Evolutionary conservation across 2,888 invertebrate species (phyloP).

Genomic region (Lepidochitona cinerea): DNA sequence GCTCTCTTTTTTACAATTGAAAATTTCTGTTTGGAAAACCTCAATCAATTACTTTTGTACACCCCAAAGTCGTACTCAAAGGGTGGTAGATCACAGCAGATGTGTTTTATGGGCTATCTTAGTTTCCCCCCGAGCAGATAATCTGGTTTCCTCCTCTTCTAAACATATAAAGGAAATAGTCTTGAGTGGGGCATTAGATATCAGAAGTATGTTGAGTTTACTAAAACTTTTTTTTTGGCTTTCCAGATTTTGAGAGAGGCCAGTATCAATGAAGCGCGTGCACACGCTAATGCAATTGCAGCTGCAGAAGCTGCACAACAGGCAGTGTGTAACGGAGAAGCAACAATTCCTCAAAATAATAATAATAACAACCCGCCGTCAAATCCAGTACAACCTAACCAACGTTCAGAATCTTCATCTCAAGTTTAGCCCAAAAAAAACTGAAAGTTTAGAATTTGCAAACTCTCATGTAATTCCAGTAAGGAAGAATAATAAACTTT

Average conservation of each 20-base stretch:
- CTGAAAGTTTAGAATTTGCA: too few species aligned
- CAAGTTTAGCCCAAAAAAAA: too few species aligned
- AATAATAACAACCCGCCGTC: not conserved
- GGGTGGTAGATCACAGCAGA: too few species aligned
- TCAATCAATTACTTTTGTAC: too few species aligned
- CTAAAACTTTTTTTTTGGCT: not conserved
- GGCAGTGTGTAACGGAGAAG: not conserved
- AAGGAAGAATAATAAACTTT: too few species aligned
- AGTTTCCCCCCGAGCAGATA: too few species aligned
- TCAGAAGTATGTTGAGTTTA: not conserved
- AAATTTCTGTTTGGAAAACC: too few species aligned
- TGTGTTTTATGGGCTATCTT: too few species aligned
- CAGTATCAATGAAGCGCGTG: conserved; percentile 41
- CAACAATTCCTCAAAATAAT: not conserved
- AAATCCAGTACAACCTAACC: not conserved
- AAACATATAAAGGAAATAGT: not conserved
- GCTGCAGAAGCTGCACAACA: conserved; percentile 37
- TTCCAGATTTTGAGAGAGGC: conserved; percentile 51
- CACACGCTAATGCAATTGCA: conserved; percentile 29
- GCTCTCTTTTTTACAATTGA: too few species aligned
- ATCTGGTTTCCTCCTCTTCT: not conserved
- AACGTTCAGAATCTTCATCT: not conserved
- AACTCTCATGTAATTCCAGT: too few species aligned
- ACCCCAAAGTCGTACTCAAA: too few species aligned
- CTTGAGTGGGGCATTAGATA: too few species aligned